Evolutionary conservation across 2,113 vertebrate species (phyloP).

Genomic region (Perccottus glenii): DNA sequence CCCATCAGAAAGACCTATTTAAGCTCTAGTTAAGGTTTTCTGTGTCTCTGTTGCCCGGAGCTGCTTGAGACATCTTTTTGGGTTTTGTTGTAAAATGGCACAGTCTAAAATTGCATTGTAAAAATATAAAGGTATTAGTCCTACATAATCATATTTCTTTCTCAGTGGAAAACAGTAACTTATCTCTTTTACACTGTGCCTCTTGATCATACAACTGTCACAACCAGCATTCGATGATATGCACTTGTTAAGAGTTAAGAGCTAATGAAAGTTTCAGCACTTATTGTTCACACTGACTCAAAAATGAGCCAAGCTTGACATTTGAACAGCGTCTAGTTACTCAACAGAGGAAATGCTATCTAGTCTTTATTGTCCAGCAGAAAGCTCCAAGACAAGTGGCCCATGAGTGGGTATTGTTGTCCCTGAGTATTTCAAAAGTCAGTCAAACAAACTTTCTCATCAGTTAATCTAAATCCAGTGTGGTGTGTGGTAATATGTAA

Average conservation of each 20-base stretch:
- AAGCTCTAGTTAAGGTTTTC: no score
- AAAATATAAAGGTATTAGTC: no score
- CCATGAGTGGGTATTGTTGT: background rate
- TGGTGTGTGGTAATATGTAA: background rate
- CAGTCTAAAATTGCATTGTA: no score
- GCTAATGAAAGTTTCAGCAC: slow-evolving; percentile 2
- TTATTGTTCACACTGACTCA: background rate
- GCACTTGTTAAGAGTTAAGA: background rate
- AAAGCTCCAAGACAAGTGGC: background rate
- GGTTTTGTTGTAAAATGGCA: no score
- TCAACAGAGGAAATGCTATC: slow-evolving; percentile 5
- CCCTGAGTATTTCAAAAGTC: background rate
- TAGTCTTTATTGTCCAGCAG: background rate
- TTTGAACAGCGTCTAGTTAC: slow-evolving; percentile 12
- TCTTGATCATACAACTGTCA: no score
- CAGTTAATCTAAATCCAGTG: background rate
- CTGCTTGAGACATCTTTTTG: no score
- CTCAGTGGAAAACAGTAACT: no score
- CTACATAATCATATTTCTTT: no score
- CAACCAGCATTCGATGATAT: no score
- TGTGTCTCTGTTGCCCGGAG: no score
- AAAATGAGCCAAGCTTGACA: slow-evolving; percentile 8
- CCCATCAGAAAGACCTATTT: no score
- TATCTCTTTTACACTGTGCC: no score
- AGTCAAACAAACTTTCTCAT: background rate